Evolutionary conservation across 2,113 vertebrate species (phyloP), one percentile per base, ranked within the genome.

Genomic region (Candoia aspera): DNA sequence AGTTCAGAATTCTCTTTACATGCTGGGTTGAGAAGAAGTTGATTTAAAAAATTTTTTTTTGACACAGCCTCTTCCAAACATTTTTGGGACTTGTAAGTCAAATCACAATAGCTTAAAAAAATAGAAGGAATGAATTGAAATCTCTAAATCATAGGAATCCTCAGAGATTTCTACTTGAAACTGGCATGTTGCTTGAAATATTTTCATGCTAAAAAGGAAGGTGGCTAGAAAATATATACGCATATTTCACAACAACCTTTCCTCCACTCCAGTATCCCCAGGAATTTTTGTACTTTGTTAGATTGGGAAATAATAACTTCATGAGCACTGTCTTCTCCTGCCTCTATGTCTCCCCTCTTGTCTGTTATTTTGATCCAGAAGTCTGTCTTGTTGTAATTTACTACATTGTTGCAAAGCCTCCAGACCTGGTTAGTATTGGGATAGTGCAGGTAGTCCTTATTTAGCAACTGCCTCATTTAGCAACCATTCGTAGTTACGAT

Each of bases 121-220:
- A n/a, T n/a, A 92, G 83, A 8, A 24, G 64, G 94, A 95, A 92
- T 90, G 46, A 59, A 29, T 89, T 64, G 29, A 57, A 90, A 4
- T 64, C 37, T 87, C 21, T 53, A 87, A 26, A 42, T 19, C 0
- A 15, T 91, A 29, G 24, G 94, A 90, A 85, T 29, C 0, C 87
- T 93, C 89, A 13, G 55, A 90, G 90, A 90, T 95, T 93, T 91
- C 29, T 83, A 87, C 79, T 37, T 90, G 90, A 84, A 8, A 90
- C 84, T 2, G 6, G 0, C 3, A 92, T 84, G 54, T 54, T 0
- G 26, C 6, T 37, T 46, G 0, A 42, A 54, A 90, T 0, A 68
- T 4, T 91, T 90, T 24, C 92, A 46, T 46, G 53, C 4, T 24
- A 6, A 85, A 12, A 87, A n/a, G 23, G 3, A 53, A 58, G 21